A percentile compares a stretch with the other conserved stretches of the same genome.
phyloP scores from a whole-genome alignment of 2,113 vertebrate species.

The Neogale vison region DNA sequence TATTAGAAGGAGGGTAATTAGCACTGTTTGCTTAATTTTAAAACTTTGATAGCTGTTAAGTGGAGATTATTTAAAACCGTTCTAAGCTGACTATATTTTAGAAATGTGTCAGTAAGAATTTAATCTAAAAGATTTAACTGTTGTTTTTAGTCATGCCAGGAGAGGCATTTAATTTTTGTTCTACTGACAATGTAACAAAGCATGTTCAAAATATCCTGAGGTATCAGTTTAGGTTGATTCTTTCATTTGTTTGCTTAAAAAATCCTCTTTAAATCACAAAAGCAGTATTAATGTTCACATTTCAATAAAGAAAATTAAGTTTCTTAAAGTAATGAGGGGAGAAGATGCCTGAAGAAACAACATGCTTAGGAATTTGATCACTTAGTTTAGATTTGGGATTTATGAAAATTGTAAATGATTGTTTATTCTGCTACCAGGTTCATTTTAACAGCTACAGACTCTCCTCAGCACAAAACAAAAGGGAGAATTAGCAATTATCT shows the following conservation, averaged over 20 bases:
- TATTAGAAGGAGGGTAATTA: slow-evolving; percentile 77
- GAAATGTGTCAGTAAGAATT: slow-evolving; percentile 52
- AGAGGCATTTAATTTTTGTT: slow-evolving; percentile 49
- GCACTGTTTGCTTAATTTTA: slow-evolving; percentile 80
- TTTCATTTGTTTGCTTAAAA: slow-evolving; percentile 28
- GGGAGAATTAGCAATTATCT: slow-evolving; percentile 73
- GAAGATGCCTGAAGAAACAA: not conserved
- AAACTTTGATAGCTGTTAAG: slow-evolving; percentile 63
- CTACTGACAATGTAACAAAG: not conserved
- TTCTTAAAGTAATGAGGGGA: not conserved
- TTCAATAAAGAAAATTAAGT: slow-evolving; percentile 38
- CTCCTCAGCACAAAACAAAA: slow-evolving; percentile 68
- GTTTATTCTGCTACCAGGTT: slow-evolving; percentile 74
- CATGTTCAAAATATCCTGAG: not conserved
- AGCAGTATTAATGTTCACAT: not conserved
- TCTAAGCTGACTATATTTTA: slow-evolving; percentile 36
- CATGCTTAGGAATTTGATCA: not conserved
- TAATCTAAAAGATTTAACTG: slow-evolving; percentile 35
- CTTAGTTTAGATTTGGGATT: slow-evolving; percentile 6
- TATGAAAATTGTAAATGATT: slow-evolving; percentile 25
- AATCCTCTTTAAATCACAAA: not conserved
- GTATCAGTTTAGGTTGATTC: not conserved
- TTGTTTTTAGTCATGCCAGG: slow-evolving; percentile 6
- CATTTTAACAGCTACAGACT: slow-evolving; percentile 66
- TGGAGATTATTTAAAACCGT: slow-evolving; percentile 60